Conservation (phyloP, 2,888 invertebrate genomes). For the Acheta domesticus region DNA sequence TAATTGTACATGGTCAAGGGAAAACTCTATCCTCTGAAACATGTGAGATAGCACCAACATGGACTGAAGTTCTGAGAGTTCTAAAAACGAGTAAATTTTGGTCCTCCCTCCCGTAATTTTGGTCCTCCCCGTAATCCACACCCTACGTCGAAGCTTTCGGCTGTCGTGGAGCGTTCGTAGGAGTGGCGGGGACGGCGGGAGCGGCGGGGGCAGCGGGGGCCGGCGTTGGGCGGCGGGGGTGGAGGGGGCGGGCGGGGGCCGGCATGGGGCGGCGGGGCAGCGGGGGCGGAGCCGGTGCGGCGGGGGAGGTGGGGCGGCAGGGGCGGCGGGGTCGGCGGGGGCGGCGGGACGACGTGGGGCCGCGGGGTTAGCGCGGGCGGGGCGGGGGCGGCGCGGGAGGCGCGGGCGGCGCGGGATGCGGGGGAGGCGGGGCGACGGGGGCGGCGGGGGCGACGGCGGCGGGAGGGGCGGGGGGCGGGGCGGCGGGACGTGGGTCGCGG, state of each 20-base stretch:
- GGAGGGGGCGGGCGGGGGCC: neutral
- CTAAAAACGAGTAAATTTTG: too few relatives aligned
- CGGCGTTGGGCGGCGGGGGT: neutral
- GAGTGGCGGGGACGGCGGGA: neutral
- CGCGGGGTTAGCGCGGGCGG: too few relatives aligned
- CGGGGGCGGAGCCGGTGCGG: neutral
- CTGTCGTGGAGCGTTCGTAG: too few relatives aligned
- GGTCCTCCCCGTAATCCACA: too few relatives aligned
- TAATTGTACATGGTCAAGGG: too few relatives aligned
- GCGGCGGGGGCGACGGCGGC: neutral
- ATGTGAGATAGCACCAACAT: too few relatives aligned
- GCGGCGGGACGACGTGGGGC: too few relatives aligned
- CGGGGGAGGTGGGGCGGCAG: neutral
- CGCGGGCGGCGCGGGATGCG: neutral
- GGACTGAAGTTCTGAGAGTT: too few relatives aligned
- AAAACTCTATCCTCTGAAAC: too few relatives aligned
- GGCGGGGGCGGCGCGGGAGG: neutral
- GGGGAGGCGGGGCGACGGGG: neutral
- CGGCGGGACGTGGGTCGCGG: too few relatives aligned
- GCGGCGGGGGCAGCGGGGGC: neutral
- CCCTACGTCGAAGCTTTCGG: too few relatives aligned
- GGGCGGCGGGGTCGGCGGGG: neutral
- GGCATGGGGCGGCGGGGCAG: neutral
- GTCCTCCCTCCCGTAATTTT: too few relatives aligned
- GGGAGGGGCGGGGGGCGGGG: neutral